Evolutionary conservation across 35 echinoderm and acorn worm genomes (phyloP).

Genomic region (Apostichopus japonicus): DNA sequence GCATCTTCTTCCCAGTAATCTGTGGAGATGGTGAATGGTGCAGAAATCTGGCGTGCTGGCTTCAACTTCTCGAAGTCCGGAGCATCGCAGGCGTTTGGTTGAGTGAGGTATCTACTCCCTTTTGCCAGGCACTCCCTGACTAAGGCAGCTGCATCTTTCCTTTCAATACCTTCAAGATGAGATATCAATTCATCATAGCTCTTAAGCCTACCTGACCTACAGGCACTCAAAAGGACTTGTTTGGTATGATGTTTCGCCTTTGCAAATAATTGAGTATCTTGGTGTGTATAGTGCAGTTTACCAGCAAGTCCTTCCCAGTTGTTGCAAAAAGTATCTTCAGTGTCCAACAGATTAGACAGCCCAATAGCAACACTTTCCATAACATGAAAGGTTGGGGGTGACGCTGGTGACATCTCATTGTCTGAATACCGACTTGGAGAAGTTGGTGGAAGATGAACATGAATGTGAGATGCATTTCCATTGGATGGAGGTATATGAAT

Average conservation of each 20-base stretch:
- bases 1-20: neutral
- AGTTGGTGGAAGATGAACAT: neutral
- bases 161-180: neutral
- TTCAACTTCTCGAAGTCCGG: neutral
- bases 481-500: neutral
- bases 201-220: neutral
- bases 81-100: neutral
- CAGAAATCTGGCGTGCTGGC: neutral
- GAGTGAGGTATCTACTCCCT: too few species aligned
- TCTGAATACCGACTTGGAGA: neutral
- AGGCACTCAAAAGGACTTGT: neutral
- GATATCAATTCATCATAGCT: neutral
- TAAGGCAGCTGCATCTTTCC: neutral
- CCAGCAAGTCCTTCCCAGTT: neutral
- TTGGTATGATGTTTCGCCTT: neutral
- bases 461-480: neutral
- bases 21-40: neutral
- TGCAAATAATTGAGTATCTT: neutral
- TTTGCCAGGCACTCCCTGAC: neutral
- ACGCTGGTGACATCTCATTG: neutral
- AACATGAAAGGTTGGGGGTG: conserved; percentile 10
- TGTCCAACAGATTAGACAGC: neutral
- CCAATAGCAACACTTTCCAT: neutral
- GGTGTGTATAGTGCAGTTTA: neutral
- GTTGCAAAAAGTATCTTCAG: neutral